Base-by-base conservation (phyloP, 2,113 vertebrate species). In the Todiramphus chloris region DNA sequence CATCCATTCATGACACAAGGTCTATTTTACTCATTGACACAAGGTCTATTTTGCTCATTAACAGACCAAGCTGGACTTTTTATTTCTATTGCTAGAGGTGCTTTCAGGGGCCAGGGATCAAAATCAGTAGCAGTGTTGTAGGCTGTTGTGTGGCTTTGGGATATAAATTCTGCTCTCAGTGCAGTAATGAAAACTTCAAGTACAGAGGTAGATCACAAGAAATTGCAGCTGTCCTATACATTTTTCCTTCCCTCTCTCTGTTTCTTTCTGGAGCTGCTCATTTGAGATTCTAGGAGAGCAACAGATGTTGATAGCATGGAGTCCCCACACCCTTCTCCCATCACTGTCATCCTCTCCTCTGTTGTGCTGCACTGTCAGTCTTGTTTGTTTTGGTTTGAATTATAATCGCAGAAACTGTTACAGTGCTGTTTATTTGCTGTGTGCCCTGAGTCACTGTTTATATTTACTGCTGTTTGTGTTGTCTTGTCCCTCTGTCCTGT, bases 101-200 rank as follows among this genome's bases (percentile, higher is more conserved):
- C 69, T 91, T 72, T 58, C 13, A 10, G 28, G n/a, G 62, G 58
- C 28, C 1, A 4, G 80, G 35, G 85, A 89, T 96, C 89, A 93
- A 93, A 96, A 82, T 66, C 80, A 87, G 89, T 95, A 92, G 92
- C 92, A 44, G 37, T 25, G 27, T 13, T 79, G 44, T 9, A 64
- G 89, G 66, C 77, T 91, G 33, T 50, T 83, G 46, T 15, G 44
- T 72, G 80, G 68, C 77, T 90, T 89, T 87, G 83, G 88, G 83
- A 76, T 78, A 95, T 96, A 94, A 95, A 95, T 95, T 94, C 75
- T 87, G 37, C 58, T 82, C 89, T 91, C 94, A 56, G 58, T 76
- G 76, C 83, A 83, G 94, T 70, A 87, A 51, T 90, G 85, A 94
- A 96, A 96, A 78, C 94, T 88, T 96, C 88, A 93, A 86, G 43